These are phyloP conservation scores for Spilosoma lubricipeda DNA, from an alignment of 2,888 invertebrate genomes.

Conservation along the genomic window DNA sequence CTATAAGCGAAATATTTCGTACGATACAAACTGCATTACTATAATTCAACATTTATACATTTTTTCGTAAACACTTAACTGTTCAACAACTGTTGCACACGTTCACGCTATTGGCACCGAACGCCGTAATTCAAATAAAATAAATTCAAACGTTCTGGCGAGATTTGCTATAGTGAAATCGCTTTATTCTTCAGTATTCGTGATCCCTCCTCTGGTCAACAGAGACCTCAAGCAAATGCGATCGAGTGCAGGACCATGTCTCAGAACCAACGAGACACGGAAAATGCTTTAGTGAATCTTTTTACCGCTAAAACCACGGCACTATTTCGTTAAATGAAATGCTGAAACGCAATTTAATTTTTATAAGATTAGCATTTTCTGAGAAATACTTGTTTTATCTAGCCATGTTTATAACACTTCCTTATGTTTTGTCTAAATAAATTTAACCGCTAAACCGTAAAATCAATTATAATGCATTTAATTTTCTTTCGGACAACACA, in stretches of 20 bases:
- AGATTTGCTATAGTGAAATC: constrained; percentile 12
- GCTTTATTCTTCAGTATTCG: constrained; percentile 19
- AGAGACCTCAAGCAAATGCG: constrained; percentile 42
- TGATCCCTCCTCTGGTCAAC: constrained; percentile 45
- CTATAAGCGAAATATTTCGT: background rate
- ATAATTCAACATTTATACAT: background rate
- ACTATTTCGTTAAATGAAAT: constrained; percentile 64
- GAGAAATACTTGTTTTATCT: constrained; percentile 26
- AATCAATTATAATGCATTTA: background rate
- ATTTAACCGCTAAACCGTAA: background rate
- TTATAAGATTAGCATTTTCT: constrained; percentile 46
- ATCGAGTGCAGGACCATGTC: constrained; percentile 36
- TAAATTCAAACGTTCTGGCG: background rate
- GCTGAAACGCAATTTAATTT: constrained; percentile 57
- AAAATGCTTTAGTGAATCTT: constrained; percentile 81
- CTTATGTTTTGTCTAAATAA: background rate
- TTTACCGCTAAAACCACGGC: constrained; percentile 73
- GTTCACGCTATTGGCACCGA: constrained; percentile 3
- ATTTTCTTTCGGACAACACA: background rate
- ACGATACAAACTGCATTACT: background rate
- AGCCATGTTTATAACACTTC: constrained; percentile 11
- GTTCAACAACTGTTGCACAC: constrained; percentile 5
- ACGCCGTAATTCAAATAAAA: constrained; percentile 2
- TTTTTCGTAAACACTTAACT: background rate
- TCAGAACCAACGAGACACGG: constrained; percentile 70